Evolutionary conservation across 2,797 vertebrate genomes (phyloP).

Genomic region (Argentina silus): DNA sequence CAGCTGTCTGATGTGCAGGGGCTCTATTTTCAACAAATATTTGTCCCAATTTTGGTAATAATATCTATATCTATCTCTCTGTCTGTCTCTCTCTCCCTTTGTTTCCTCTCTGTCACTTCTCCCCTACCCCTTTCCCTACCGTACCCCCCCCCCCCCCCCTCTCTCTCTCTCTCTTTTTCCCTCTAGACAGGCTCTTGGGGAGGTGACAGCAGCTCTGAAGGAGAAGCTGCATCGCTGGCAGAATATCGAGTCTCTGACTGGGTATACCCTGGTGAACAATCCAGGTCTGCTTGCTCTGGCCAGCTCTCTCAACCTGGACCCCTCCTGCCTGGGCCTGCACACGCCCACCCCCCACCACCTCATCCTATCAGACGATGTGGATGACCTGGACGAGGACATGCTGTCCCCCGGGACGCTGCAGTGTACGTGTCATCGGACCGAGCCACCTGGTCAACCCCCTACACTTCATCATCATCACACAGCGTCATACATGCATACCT

Average conservation of each 20-base stretch:
- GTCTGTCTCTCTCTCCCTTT: not conserved
- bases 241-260: slow-evolving; percentile 91
- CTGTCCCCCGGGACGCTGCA: slow-evolving; percentile 89
- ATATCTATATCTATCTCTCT: not conserved
- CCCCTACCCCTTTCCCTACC: not conserved
- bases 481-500: too few species aligned
- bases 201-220: slow-evolving; percentile 89
- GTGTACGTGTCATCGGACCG: slow-evolving; percentile 77
- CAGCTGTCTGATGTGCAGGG: too few species aligned
- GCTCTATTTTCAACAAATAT: too few species aligned
- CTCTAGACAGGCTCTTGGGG: slow-evolving; percentile 87
- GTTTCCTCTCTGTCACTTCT: slow-evolving; percentile 5
- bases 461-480: too few species aligned
- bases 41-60: too few species aligned
- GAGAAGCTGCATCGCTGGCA: slow-evolving; percentile 97
- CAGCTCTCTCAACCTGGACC: slow-evolving; percentile 91
- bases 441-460: slow-evolving; percentile 26
- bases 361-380: slow-evolving; percentile 90
- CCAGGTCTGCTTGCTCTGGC: slow-evolving; percentile 91
- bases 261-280: slow-evolving; percentile 90
- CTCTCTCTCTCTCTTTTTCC: not conserved
- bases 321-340: slow-evolving; percentile 90
- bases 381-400: slow-evolving; percentile 94
- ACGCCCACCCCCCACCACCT: slow-evolving; percentile 86
- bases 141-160: not conserved